Evolutionary conservation across 2,888 invertebrate genomes (phyloP).

Genomic region (Junonia oenone): DNA sequence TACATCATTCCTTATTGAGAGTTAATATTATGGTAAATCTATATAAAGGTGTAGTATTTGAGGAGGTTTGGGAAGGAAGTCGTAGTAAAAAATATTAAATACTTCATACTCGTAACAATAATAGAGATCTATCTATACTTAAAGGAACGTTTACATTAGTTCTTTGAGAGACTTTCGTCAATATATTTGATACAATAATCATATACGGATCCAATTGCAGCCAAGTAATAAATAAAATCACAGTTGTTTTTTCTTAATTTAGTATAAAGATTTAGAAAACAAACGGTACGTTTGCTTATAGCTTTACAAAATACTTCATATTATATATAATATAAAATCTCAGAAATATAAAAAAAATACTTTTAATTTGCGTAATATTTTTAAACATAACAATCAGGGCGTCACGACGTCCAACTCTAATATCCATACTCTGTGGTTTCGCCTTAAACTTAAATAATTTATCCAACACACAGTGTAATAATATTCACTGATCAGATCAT

Average conservation of each 20-base stretch:
- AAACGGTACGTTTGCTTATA: conserved; percentile 27
- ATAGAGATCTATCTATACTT: conserved; percentile 76
- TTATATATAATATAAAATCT: conserved; percentile 54
- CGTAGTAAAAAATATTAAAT: conserved; percentile 19
- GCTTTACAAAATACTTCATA: conserved; percentile 44
- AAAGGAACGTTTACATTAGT: conserved; percentile 74
- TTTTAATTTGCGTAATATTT: conserved; percentile 62
- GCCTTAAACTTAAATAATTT: conserved; percentile 64
- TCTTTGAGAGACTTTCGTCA: conserved; percentile 54
- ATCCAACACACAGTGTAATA: conserved; percentile 62
- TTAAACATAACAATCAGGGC: conserved; percentile 69
- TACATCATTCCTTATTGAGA: not conserved
- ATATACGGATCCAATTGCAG: conserved; percentile 44
- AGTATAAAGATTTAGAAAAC: conserved; percentile 52
- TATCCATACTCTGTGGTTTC: conserved; percentile 33
- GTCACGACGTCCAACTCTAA: conserved; percentile 25
- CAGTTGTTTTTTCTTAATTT: conserved; percentile 72
- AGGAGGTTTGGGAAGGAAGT: conserved; percentile 8
- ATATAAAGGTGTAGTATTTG: not conserved
- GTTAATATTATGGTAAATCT: not conserved
- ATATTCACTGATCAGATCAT: conserved; percentile 53
- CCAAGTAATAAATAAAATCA: conserved; percentile 76
- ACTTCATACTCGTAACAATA: conserved; percentile 60
- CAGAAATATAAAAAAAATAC: conserved; percentile 47
- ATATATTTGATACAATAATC: conserved; percentile 27